Percentiles rank a stretch among this genome's conserved stretches.
These are phyloP conservation scores for Dolichomitus sp. DNA, from an alignment of 2,888 invertebrate genomes.

Conservation along the genomic window DNA sequence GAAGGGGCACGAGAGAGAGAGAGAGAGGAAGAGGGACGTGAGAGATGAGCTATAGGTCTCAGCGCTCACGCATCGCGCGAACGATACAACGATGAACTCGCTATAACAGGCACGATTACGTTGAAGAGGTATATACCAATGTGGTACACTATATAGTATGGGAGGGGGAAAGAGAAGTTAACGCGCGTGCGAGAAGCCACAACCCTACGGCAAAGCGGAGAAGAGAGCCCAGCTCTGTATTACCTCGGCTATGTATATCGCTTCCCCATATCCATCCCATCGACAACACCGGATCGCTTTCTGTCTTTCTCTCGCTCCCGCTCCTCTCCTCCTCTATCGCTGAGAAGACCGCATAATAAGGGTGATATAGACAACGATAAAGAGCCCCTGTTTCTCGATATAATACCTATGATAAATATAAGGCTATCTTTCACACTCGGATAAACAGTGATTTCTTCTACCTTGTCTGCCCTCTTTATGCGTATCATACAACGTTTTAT, in stretches of 20 bases:
- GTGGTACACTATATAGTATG: neutral
- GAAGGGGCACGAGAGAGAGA: neutral
- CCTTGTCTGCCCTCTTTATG: neutral
- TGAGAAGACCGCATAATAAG: slow-evolving; percentile 32
- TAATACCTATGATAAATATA: slow-evolving; percentile 45
- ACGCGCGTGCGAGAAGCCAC: slow-evolving; percentile 33
- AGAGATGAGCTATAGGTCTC: neutral
- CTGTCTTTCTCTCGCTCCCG: slow-evolving; percentile 17
- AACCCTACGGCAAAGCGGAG: slow-evolving; percentile 7
- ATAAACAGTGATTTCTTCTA: slow-evolving; percentile 52
- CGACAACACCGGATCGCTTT: slow-evolving; percentile 11
- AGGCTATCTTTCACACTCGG: slow-evolving; percentile 52
- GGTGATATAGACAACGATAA: slow-evolving; percentile 45
- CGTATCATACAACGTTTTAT: neutral
- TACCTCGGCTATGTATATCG: slow-evolving; percentile 31
- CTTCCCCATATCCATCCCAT: slow-evolving; percentile 22
- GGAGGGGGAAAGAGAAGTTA: slow-evolving; percentile 11
- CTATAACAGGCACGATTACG: slow-evolving; percentile 20
- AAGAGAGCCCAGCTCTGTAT: slow-evolving; percentile 6
- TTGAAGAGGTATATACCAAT: neutral
- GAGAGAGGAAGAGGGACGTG: neutral
- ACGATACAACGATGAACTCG: slow-evolving; percentile 17
- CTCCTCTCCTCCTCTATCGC: slow-evolving; percentile 13
- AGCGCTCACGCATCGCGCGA: neutral
- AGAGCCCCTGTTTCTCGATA: slow-evolving; percentile 35